Evolutionary conservation across 1,140 invertebrate species (phyloP).

Genomic region (Aphidius ervi): DNA sequence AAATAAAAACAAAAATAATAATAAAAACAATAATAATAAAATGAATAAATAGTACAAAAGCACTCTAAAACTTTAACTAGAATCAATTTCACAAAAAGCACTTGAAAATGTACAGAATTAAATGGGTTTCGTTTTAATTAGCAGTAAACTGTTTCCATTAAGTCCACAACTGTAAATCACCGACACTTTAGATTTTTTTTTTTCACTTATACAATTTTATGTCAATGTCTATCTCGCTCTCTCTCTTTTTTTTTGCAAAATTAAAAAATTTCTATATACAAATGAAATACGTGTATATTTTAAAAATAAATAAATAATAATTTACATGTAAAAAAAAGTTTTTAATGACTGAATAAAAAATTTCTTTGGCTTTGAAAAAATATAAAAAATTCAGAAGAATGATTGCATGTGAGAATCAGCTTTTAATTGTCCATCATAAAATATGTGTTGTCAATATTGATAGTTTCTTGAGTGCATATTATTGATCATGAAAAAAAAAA

Average conservation of each 20-base stretch:
- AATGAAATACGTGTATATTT: too few relatives aligned
- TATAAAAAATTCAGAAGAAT: too few relatives aligned
- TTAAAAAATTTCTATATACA: neutral
- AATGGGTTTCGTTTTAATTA: conserved; percentile 49
- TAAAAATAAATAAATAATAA: too few relatives aligned
- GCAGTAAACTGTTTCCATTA: conserved; percentile 50
- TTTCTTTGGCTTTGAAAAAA: too few relatives aligned
- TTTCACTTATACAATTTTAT: conserved; percentile 12
- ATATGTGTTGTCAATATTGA: too few relatives aligned
- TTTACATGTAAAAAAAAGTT: too few relatives aligned
- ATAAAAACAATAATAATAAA: neutral
- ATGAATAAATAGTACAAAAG: neutral
- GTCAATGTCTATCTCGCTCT: neutral
- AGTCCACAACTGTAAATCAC: conserved; percentile 45
- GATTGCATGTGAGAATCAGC: too few relatives aligned
- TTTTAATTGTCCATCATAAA: too few relatives aligned
- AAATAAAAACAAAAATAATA: neutral
- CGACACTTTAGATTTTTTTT: conserved; percentile 37
- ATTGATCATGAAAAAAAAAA: too few relatives aligned
- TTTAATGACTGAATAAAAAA: too few relatives aligned
- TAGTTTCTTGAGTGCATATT: too few relatives aligned
- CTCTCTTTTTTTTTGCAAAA: neutral
- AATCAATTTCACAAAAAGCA: too few relatives aligned
- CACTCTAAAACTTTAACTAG: neutral
- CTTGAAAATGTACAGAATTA: conserved; percentile 29